Percentiles rank a stretch among this genome's conserved stretches.
These are phyloP conservation scores for Mareca strepera DNA, from an alignment of 2,797 vertebrate genomes.

Conservation along the genomic window DNA sequence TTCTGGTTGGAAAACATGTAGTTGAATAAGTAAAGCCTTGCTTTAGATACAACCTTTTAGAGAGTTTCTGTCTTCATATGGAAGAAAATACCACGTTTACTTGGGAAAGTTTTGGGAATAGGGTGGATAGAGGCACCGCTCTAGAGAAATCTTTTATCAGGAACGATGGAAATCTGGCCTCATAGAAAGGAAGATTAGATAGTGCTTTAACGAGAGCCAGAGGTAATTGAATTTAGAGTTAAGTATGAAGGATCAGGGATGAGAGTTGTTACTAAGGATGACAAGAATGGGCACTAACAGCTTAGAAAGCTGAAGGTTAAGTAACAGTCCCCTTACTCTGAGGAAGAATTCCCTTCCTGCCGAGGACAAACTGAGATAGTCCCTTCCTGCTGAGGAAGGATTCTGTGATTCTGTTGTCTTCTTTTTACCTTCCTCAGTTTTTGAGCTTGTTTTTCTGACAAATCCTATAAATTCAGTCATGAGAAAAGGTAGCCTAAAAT, in stretches of 20 bases:
- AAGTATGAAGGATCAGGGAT: neutral
- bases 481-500: neutral
- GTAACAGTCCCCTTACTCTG: neutral
- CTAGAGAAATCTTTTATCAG: neutral
- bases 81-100: neutral
- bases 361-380: too few species aligned
- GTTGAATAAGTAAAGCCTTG: neutral
- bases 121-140: fast-evolving
- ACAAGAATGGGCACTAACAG: neutral
- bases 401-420: neutral
- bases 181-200: neutral
- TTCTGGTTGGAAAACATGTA: neutral
- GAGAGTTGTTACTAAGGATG: neutral
- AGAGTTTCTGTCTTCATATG: neutral
- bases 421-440: neutral
- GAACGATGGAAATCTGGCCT: neutral
- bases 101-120: neutral
- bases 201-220: neutral
- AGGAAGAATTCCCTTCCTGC: too few species aligned
- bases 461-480: neutral
- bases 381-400: too few species aligned
- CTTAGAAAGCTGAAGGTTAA: neutral
- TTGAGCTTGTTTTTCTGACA: neutral
- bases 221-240: neutral
- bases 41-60: neutral